Evolutionary conservation across 2,888 invertebrate genomes (phyloP), one percentile per base, ranked within the genome.

Genomic region (Gymnoscelis rufifasciata): DNA sequence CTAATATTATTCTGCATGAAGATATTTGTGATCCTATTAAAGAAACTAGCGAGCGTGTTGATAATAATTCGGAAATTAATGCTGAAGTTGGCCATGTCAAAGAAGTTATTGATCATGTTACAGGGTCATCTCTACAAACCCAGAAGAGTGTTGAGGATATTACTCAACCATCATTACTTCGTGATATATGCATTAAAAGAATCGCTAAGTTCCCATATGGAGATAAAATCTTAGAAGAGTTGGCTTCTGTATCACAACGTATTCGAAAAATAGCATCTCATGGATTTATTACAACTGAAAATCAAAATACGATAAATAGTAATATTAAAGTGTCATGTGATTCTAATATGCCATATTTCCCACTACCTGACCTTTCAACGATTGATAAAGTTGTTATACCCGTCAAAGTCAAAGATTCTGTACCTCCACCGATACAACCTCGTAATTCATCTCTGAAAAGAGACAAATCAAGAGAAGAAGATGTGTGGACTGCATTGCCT

Each of bases 151-250:
- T 31, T 42, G 43, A 51, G 47, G 13, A 14, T 29, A 47, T 49
- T 38, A 52, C 55, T 33, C 60, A 77, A 49, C 90, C 92, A 0
- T 78, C 80, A 38, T 80, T 90, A 23, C 74, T 95, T 43, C 90
- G 90, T 59, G 91, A 93, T 58, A 74, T 93, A 26, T 93, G 93
- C 69, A 86, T 94, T 28, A 89, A 88, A 59, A 91, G 84, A 55
- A 87, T 95, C 7, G 83, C 92, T 11, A 87, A 90, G 4, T 86
- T 93, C 68, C 94, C 94, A 2, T 93, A 90, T 68, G 94, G 94
- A 38, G 81, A 88, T 13, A 91, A 91, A 64, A 89, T 94, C 55
- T 75, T 93, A 50, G 91, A 92, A 76, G 93, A 93, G 71, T 68
- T 93, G 30, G 93, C 93, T 19, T 87, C 86, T 28, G 91, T 93